Evolutionary conservation across 2,797 vertebrate species (phyloP), one percentile per base, ranked within the genome.

Genomic region (Poecile montanus): DNA sequence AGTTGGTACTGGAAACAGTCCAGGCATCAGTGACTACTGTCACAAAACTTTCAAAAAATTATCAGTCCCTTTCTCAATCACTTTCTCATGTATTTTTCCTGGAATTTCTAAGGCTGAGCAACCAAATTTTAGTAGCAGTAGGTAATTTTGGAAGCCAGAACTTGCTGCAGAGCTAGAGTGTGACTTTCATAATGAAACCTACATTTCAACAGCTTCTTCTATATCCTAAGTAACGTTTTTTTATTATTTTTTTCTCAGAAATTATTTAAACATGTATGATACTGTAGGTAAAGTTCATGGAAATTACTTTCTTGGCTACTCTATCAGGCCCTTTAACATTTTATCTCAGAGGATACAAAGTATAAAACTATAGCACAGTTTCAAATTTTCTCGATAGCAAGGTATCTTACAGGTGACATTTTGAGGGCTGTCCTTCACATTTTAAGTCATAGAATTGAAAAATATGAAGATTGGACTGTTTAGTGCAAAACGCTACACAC

Each of bases 1-100:
- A 89, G 29, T 50, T 82, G 53, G 57, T 79, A 68, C 56, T 92
- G 85, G 68, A 94, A 95, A 76, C n/a, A 56, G n/a, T 85, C 42
- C 58, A 77, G 58, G 80, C 5, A 2, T 38, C 61, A 77, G 32
- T 48, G 86, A 89, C 57, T 70, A 51, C 26, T 71, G 56, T 65
- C 88, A 80, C 20, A 71, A 87, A 85, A 74, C 23, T 74, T 82
- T 40, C 8, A 16, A 57, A 85, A 66, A 87, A 68, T 26, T 48
- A 38, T 87, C 18, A 0, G 16, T 78, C 16, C 44, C 7, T 62
- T 82, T 82, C 44, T 91, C 17, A 2, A 32, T 78, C 13, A 40
- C 7, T 58, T 85, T 81, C n/a, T 91, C 7, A 3, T 27, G 10
- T 36, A 25, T 67, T 76, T 93, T 87, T 91, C n/a, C 57, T 74